Base-by-base conservation (phyloP, 2,888 invertebrate species). In the Syritta pipiens region DNA sequence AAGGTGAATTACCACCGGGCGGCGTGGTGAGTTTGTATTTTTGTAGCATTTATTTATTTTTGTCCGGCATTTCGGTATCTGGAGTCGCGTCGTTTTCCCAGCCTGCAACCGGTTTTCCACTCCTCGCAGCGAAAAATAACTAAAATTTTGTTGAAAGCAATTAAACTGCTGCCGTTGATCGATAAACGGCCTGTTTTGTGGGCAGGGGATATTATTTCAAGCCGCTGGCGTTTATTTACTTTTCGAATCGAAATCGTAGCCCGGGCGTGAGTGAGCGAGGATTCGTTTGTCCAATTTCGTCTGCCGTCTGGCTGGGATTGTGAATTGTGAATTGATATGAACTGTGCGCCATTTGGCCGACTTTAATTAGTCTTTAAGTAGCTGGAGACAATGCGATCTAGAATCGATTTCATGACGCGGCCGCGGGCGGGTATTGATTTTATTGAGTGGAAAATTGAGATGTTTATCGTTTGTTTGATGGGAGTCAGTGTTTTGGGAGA, bases 131-230 rank as follows among this genome's bases (percentile, higher is more conserved):
- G 2, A 9, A 57, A 69, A 51, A 59, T 49, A 59, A 59, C 51
- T 69, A 32, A 51, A 74, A 53, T 74, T 51, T 59, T 14, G 53
- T 42, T 72, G 40, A 67, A 55, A 77, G 65, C 77, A 55, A 77
- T 65, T 77, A 67, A 67, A 77, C 53, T 60, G 65, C 32, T 59
- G 72, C 19, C 46, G 77, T 35, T 77, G 72, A 77, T 72, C 59
- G 65, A 72, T 60, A 59, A 72, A 77, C 55, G 53, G 72, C 6
- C 59, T 53, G 48, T 65, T 60, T 26, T 32, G 72, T 55, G 51
- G 71, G 76, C 30, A 44, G 46, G 63, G 59, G 46, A 51, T 63
- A 51, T 71, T 77, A 22, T 59, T 65, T 42, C 35, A 60, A 55
- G 59, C 53, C 14, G 63, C n/a, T 26, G 59, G 30, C 24, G 55